Evolutionary conservation across 2,888 invertebrate species (phyloP), one percentile per base, ranked within the genome.

Genomic region (Halictus quadricinctus): DNA sequence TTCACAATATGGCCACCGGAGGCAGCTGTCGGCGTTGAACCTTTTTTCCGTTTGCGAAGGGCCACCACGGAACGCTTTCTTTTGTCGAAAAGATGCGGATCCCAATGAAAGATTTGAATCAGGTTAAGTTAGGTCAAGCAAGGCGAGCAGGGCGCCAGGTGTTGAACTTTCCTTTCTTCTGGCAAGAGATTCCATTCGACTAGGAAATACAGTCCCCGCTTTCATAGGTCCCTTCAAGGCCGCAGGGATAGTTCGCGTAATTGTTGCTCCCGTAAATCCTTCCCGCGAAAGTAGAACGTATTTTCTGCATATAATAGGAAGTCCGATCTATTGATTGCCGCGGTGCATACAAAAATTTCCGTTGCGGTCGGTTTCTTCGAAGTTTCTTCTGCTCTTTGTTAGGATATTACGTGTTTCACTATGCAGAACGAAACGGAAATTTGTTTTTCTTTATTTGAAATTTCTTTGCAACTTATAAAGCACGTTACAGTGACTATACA

Each of bases 1-100:
- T 89, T 90, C 90, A 87, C 90, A 89, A 87, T 80, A 84, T 84
- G 89, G 80, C 80, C 75, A 79, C 81, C 72, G 81, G 15, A 36
- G 70, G 83, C 90, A 90, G 89, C 89, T 90, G 90, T 70, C 70
- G 70, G n/a, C 43, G n/a, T n/a, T n/a, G 76, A 66, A 81, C 73
- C 86, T 86, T 83, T 83, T 83, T 83, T 81, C 80, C 80, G 72
- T 64, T 64, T n/a, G 43, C 43, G 43, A 46, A 50, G 70, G 58
- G n/a, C 15, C 72, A 54, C 72, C 50, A 74, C 60, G 75, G 75
- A 79, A 72, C 83, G 80, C 66, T 86, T 81, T 81, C 48, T n/a
- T 74, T 41, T 69, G 41, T 84, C 36, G 82, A 84, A 89, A 89
- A 85, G 87, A 81, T 79, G 76, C 48, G 76, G 74, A 76, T 50